Base-by-base conservation (phyloP, 2,888 invertebrate species). In the Ferrisia virgata region DNA sequence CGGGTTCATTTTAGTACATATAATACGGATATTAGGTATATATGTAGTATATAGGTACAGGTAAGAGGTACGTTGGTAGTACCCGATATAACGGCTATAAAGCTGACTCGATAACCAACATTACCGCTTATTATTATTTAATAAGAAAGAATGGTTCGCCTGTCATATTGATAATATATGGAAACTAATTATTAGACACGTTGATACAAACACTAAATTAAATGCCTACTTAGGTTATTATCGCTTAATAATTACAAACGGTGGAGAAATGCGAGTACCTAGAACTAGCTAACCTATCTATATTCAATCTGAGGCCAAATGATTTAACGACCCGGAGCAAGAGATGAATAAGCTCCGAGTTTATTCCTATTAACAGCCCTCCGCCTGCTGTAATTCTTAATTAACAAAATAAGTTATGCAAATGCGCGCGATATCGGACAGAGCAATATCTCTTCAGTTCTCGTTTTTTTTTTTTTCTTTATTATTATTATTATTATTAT, bases 341-440 rank as follows among this genome's bases (percentile, higher is more conserved):
- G 72, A 76, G 40, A 25, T 72, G 72, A 40, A 47, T 36, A 76
- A 76, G 76, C 28, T 39, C 5, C 82, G 25, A 25, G n/a, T 82
- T 82, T 64, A 82, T 82, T 36, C 81, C 72, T 72, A 76, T 76
- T 76, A 81, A 64, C 53, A 53, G 53, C 76, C 83, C 76, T 43
- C 83, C 83, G 11, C 28, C 83, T 72, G 18, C 33, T 15, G 72
- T 64, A 64, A 39, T 83, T 76, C 72, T 83, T 83, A 83, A 83
- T 83, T 83, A 83, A 83, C 83, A 40, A 83, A 83, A 83, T 83
- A 83, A 83, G 72, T 83, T 83, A 83, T 83, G 76, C 72, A 76
- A 76, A 83, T 83, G 83, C 43, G 81, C 58, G 25, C 64, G 28
- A 64, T 83, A 69, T 76, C 43, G 31, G 47, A 72, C 40, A 69